A percentile compares a stretch with the other conserved stretches of the same genome.
These are phyloP conservation scores for Phoxinus phoxinus DNA, from an alignment of 2,113 vertebrate species.

Conservation along the genomic window DNA sequence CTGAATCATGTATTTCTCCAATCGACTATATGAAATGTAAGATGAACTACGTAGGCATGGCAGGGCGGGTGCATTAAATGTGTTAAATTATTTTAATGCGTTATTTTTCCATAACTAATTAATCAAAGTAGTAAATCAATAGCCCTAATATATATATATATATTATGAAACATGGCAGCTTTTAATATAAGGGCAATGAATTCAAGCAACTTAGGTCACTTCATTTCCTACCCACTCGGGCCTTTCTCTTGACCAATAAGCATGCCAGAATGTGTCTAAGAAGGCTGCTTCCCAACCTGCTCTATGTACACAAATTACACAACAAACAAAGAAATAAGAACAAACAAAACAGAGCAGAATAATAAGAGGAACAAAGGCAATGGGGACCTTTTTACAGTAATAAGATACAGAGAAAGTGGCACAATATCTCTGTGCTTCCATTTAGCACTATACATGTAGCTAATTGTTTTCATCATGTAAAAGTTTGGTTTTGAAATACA, in stretches of 20 bases:
- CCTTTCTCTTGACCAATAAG: slow-evolving; percentile 8
- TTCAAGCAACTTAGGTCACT: slow-evolving; percentile 34
- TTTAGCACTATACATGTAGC: background rate
- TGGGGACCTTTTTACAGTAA: slow-evolving; percentile 27
- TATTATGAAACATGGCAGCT: background rate
- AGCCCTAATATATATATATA: too few species aligned
- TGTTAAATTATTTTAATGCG: too few species aligned
- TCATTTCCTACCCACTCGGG: slow-evolving; percentile 26
- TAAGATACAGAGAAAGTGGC: slow-evolving; percentile 41
- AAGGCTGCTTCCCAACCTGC: slow-evolving; percentile 62
- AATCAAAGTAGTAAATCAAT: too few species aligned
- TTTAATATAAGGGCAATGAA: slow-evolving; percentile 27
- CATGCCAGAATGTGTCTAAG: slow-evolving; percentile 24
- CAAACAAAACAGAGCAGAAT: slow-evolving; percentile 64
- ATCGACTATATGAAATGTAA: too few species aligned
- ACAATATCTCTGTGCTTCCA: slow-evolving; percentile 5
- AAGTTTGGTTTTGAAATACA: background rate
- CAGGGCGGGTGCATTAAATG: too few species aligned
- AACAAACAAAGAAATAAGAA: slow-evolving; percentile 67
- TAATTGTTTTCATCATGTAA: background rate
- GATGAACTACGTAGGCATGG: too few species aligned
- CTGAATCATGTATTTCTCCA: too few species aligned
- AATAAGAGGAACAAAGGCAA: slow-evolving; percentile 48
- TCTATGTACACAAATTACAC: slow-evolving; percentile 69
- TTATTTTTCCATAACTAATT: too few species aligned